Percentiles rank a stretch among this genome's conserved stretches.
phyloP scores from a whole-genome alignment of 2,113 vertebrate genomes.

The Pyxicephalus adspersus region DNA sequence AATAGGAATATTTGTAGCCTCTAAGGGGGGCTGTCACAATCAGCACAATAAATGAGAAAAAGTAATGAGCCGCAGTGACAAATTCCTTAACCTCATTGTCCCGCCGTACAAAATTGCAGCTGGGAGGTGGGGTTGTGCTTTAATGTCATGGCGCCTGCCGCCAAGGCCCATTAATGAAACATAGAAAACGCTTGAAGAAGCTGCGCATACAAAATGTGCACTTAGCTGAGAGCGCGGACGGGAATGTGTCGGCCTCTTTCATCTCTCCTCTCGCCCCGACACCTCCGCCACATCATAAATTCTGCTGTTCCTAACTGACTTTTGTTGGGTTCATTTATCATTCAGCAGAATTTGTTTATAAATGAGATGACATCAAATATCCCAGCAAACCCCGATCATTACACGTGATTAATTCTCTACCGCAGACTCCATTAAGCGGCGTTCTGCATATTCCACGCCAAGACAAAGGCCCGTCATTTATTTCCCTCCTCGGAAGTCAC shows the following conservation, averaged over 20 bases:
- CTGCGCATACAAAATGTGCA: background rate
- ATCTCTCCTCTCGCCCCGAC: background rate
- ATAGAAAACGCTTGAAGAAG: background rate
- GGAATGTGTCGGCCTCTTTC: background rate
- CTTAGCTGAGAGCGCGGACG: background rate
- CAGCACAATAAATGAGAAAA: no score
- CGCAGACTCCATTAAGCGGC: conserved; percentile 63
- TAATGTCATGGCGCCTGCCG: no score
- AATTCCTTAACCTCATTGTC: no score
- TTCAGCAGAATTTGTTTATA: conserved; percentile 66
- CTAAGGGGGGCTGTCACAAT: no score
- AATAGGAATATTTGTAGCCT: no score
- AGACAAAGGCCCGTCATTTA: conserved; percentile 66
- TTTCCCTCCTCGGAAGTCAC: conserved; percentile 58
- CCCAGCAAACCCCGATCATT: conserved; percentile 66
- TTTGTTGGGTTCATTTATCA: conserved; percentile 60
- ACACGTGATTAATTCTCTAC: conserved; percentile 70
- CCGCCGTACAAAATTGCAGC: no score
- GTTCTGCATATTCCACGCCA: conserved; percentile 63
- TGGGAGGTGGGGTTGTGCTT: no score
- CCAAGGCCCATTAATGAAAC: background rate
- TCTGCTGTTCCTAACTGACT: conserved; percentile 59
- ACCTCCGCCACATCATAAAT: conserved; percentile 53
- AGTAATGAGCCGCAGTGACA: no score
- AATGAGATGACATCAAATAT: conserved; percentile 71